Conservation (phyloP, 2,113 vertebrate species). For the Zapus hudsonius region DNA sequence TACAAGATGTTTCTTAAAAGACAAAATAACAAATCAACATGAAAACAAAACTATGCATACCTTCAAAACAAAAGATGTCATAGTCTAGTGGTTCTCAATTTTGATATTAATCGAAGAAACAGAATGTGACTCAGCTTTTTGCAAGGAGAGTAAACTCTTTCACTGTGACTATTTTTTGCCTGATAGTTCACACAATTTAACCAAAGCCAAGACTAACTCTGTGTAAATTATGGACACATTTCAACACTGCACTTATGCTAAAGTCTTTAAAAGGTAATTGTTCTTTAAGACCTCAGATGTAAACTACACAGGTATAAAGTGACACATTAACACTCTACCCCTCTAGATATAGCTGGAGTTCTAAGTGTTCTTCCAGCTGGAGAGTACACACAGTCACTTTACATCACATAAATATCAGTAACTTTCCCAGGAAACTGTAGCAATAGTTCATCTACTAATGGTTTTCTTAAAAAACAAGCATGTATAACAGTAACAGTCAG, state of each 20-base stretch:
- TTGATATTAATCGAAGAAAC: not conserved
- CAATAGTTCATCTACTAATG: not conserved
- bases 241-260: not conserved
- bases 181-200: not conserved
- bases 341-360: not conserved
- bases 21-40: not conserved
- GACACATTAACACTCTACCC: not conserved
- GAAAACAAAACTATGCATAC: not conserved
- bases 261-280: not conserved
- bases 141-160: not conserved
- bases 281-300: not conserved
- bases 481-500: not conserved
- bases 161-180: not conserved
- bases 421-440: not conserved
- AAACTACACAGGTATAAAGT: not conserved
- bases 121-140: slow-evolving; percentile 18
- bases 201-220: not conserved
- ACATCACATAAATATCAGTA: not conserved
- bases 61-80: not conserved
- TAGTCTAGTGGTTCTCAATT: not conserved
- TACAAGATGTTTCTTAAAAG: slow-evolving; percentile 1
- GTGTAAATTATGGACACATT: not conserved
- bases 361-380: not conserved
- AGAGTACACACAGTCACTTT: not conserved
- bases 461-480: not conserved